Evolutionary conservation across 2,888 invertebrate species (phyloP).

Genomic region (Platycheirus albimanus): DNA sequence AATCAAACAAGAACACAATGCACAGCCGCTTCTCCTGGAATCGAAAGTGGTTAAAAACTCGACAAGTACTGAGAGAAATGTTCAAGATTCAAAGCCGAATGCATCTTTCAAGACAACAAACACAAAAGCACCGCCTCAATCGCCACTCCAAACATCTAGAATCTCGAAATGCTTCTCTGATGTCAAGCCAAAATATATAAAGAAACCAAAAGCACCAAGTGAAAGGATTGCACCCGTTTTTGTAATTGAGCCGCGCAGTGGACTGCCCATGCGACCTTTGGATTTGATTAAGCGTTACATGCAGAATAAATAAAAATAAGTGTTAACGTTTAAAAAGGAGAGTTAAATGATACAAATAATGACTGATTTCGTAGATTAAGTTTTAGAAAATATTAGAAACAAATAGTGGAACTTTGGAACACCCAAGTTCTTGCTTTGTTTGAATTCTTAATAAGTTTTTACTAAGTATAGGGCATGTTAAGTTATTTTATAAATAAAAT

Average conservation of each 20-base stretch:
- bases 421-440: no score
- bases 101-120: background rate
- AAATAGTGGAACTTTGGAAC: no score
- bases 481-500: no score
- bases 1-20: background rate
- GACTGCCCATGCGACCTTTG: conserved; percentile 47
- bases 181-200: background rate
- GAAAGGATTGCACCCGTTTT: conserved; percentile 19
- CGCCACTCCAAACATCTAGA: conserved; percentile 24
- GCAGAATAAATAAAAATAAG: background rate
- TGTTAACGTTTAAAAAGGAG: background rate
- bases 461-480: no score
- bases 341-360: no score
- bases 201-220: background rate
- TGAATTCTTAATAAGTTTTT: no score
- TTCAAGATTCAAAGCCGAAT: background rate
- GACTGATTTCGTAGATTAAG: no score
- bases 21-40: background rate
- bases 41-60: background rate
- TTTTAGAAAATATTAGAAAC: no score
- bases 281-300: conserved; percentile 54
- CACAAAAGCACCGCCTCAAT: background rate
- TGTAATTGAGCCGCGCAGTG: conserved; percentile 38
- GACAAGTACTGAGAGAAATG: no score
- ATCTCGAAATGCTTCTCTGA: conserved; percentile 45